A percentile compares a stretch with the other conserved stretches of the same genome.
These are phyloP conservation scores for Lucilia cuprina DNA, from an alignment of 1,140 invertebrate genomes.

Conservation along the genomic window DNA sequence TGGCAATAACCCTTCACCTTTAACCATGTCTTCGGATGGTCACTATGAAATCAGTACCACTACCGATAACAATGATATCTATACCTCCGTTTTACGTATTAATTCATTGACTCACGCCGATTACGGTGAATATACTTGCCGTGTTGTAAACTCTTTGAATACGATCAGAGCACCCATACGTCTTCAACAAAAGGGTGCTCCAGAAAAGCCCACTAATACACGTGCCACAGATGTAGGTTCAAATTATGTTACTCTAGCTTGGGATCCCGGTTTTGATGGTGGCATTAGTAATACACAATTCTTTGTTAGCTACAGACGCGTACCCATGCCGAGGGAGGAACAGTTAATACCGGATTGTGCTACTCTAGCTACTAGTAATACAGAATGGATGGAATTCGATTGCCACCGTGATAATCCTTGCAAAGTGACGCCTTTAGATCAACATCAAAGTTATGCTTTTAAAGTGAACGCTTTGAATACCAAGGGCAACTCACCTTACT, in stretches of 20 bases:
- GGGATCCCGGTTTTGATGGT: conserved; percentile 90
- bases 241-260: conserved; percentile 78
- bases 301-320: conserved; percentile 78
- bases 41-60: conserved; percentile 86
- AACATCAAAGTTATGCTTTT: conserved; percentile 83
- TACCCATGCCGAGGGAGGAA: conserved; percentile 67
- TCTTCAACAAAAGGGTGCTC: conserved; percentile 83
- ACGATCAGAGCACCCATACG: conserved; percentile 78
- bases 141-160: conserved; percentile 80
- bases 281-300: conserved; percentile 85
- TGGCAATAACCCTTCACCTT: conserved; percentile 73
- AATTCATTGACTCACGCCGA: conserved; percentile 78
- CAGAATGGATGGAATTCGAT: conserved; percentile 80
- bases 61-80: conserved; percentile 83
- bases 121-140: conserved; percentile 90
- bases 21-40: conserved; percentile 80
- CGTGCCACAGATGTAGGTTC: conserved; percentile 74
- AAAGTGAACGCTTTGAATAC: conserved; percentile 88
- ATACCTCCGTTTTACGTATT: conserved; percentile 80
- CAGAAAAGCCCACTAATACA: conserved; percentile 79
- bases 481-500: conserved; percentile 84
- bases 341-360: conserved; percentile 70
- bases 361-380: conserved; percentile 67
- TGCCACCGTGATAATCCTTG: conserved; percentile 86
- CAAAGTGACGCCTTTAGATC: conserved; percentile 81